Conservation (phyloP, 2,797 vertebrate genomes). For the Nothura maculosa region DNA sequence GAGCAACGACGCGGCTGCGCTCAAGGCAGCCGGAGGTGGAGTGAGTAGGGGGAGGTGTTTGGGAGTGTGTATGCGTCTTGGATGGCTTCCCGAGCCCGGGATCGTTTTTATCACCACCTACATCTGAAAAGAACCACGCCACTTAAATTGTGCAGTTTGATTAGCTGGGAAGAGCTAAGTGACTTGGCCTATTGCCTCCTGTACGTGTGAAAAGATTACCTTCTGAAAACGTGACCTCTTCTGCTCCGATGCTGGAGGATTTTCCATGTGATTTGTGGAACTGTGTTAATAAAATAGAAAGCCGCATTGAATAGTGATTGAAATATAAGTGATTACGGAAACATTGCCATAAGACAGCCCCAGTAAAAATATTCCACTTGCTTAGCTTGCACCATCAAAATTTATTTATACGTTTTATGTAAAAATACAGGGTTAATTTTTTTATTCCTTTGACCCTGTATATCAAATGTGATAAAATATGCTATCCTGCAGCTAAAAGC, state of each 20-base stretch:
- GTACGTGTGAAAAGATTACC: conserved; percentile 67
- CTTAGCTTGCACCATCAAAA: conserved; percentile 67
- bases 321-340: conserved; percentile 67
- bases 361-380: conserved; percentile 67
- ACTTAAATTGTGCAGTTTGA: conserved; percentile 66
- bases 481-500: conserved; percentile 67
- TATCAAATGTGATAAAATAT: conserved; percentile 72
- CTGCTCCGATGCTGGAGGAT: conserved; percentile 49
- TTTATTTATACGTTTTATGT: conserved; percentile 72
- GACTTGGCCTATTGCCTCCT: conserved; percentile 58
- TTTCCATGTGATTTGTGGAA: conserved; percentile 38
- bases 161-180: conserved; percentile 62
- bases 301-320: conserved; percentile 14
- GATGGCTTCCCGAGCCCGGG: conserved; percentile 46
- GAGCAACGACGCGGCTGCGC: conserved; percentile 48
- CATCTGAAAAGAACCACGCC: conserved; percentile 63
- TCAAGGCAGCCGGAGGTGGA: conserved; percentile 65
- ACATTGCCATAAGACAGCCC: conserved; percentile 46
- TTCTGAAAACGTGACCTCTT: conserved; percentile 54
- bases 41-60: conserved; percentile 64
- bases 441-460: conserved; percentile 68
- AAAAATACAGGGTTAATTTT: conserved; percentile 71
- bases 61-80: conserved; percentile 64
- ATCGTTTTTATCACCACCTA: conserved; percentile 71
- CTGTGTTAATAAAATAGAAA: conserved; percentile 54